A percentile compares a stretch with the other conserved stretches of the same genome.
phyloP scores from a whole-genome alignment of 2,888 invertebrate genomes.

The Drosophila mercatorum region DNA sequence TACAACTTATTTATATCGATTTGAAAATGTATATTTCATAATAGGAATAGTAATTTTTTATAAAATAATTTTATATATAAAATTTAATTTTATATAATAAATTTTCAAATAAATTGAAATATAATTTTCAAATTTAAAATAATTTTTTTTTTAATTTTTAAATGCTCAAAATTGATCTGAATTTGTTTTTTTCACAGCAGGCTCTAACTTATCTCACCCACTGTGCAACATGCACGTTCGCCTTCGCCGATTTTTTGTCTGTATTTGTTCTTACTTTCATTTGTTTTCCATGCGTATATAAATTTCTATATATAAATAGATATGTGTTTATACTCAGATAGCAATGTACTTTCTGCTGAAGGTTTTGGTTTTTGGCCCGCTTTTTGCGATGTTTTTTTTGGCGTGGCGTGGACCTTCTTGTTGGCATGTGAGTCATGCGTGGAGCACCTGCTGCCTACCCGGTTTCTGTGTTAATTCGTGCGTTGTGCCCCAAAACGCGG shows the following conservation, averaged over 20 bases:
- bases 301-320: constrained; percentile 7
- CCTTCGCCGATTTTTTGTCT: neutral
- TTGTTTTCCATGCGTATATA: constrained; percentile 9
- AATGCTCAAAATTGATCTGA: too few species aligned
- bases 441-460: constrained; percentile 67
- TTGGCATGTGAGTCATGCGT: constrained; percentile 70
- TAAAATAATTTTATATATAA: too few species aligned
- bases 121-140: too few species aligned
- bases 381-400: constrained; percentile 23
- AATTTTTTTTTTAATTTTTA: too few species aligned
- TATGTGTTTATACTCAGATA: constrained; percentile 17
- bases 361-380: constrained; percentile 19
- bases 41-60: too few species aligned
- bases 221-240: constrained; percentile 5
- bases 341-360: constrained; percentile 32
- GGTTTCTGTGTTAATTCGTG: constrained; percentile 71
- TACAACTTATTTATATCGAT: too few species aligned
- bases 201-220: neutral
- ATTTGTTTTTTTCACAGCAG: too few species aligned
- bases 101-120: too few species aligned
- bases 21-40: too few species aligned
- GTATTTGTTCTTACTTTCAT: constrained; percentile 24
- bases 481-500: constrained; percentile 53
- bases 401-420: constrained; percentile 33
- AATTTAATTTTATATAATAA: too few species aligned